Evolutionary conservation across 2,797 vertebrate species (phyloP), one percentile per base, ranked within the genome.

Genomic region (Rhabdomys pumilio): DNA sequence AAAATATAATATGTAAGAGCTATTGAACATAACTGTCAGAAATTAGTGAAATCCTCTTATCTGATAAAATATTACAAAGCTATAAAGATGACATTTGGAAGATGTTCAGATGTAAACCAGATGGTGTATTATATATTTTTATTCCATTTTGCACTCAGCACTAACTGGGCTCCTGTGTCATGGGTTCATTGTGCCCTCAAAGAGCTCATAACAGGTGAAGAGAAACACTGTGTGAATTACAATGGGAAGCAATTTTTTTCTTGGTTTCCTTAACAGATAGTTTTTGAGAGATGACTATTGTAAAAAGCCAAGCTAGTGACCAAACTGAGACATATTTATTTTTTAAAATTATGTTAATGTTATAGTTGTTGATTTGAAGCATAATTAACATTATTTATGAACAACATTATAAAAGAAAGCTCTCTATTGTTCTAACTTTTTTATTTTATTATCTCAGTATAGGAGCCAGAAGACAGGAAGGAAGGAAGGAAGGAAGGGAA

Each of bases 361-460:
- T 61, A 31, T 19, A 63, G 57, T 79, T 92, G 59, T 26, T 47
- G 47, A 44, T 91, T 96, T 89, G 79, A 94, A 65, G 84, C 53
- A 41, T 26, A 94, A 93, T 53, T 65, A 89, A 85, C 26, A 79
- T 93, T 96, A 20, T 92, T 19, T 67, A 13, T 26, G 47, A 91
- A 77, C 4, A 15, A 72, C 5, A 72, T 38, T 95, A 47, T 90
- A 83, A 90, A 75, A 44, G 31, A 67, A 76, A 81, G 15, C 6
- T 90, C 65, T 67, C 34, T n/a, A 7, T 88, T 95, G 90, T 94
- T 83, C 50, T 76, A 75, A 63, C 26, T 67, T 79, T 5, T 67
- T 96, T 89, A 38, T 63, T 41, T 79, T 85, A 83, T 55, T 63
- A 2, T 67, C 41, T 88, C 93, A 90, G 76, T 63, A 24, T 59